Evolutionary conservation across 2,797 vertebrate species (phyloP), one percentile per base, ranked within the genome.

Genomic region (Megalops cyprinoides): DNA sequence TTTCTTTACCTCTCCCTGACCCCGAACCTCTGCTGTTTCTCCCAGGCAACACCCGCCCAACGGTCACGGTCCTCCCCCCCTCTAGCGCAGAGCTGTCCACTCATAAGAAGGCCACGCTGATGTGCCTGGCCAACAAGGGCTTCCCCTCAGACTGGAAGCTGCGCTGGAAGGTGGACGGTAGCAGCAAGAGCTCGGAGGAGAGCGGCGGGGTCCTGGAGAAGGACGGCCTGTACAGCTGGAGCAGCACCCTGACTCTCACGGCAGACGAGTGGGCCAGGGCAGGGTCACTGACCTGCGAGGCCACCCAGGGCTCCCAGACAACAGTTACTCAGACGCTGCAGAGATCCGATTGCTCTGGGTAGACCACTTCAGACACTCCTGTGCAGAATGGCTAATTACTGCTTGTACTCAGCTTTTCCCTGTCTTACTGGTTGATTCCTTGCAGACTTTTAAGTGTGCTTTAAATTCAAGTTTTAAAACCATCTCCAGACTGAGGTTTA

Each of bases 121-220:
- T 81, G 67, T 89, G 88, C 69, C 83, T 90, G 86, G 88, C 86
- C 85, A 86, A 84, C 82, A 80, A 83, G 80, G 90, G 88, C 82
- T 89, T 88, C 80, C 89, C 87, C 51, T 87, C 87, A 82, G 87
- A 84, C 85, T 91, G 88, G 86, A 84, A 15, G 8, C 80, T 87
- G 82, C 65, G 73, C 79, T 88, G 86, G 88, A 89, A 81, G 80
- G 82, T 90, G 84, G 85, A 84, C 15, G 79, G 81, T 37, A 80
- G 51, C 84, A 76, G 84, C 78, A 74, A 55, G 73, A 62, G 23
- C 42, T 39, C 44, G 56, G 85, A 85, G 77, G 4, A 74, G 49
- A 83, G 83, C 75, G 42, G 69, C 14, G 78, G 74, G 65, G 39
- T 86, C 76, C 81, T 87, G 86, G 49, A 79, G 79, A 77, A 82